These are phyloP conservation scores for Anastrepha obliqua DNA, from an alignment of 1,140 invertebrate species.

Conservation along the genomic window DNA sequence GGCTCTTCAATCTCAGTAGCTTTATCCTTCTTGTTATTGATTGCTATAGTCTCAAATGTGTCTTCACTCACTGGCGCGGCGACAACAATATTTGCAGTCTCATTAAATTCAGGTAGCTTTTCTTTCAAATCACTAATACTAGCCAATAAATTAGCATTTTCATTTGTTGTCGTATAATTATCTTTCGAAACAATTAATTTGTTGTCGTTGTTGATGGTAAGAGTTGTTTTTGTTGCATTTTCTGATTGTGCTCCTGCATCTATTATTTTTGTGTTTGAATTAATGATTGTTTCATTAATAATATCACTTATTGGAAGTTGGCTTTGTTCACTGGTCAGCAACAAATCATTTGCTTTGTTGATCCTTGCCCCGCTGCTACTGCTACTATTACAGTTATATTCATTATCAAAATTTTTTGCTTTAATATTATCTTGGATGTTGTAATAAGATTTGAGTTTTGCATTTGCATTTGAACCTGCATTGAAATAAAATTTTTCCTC, in stretches of 20 bases:
- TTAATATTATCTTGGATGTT: conserved; percentile 49
- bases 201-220: conserved; percentile 62
- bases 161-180: conserved; percentile 58
- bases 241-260: conserved; percentile 57
- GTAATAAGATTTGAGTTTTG: conserved; percentile 39
- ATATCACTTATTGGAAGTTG: conserved; percentile 71
- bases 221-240: conserved; percentile 55
- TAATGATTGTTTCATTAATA: conserved; percentile 72
- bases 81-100: conserved; percentile 69
- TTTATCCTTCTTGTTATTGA: background rate
- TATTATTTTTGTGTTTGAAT: conserved; percentile 64
- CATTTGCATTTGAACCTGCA: conserved; percentile 50
- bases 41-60: conserved; percentile 54
- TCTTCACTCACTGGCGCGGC: conserved; percentile 34
- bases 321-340: conserved; percentile 54
- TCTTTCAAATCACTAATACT: conserved; percentile 75
- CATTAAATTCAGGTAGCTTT: conserved; percentile 75
- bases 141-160: conserved; percentile 72
- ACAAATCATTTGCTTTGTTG: conserved; percentile 65
- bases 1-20: background rate
- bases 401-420: conserved; percentile 32
- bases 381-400: background rate
- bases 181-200: conserved; percentile 60
- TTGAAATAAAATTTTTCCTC: conserved; percentile 55
- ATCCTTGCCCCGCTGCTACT: background rate